phyloP scores from a whole-genome alignment of 2,888 invertebrate species.

The Mesorhabditis spiculigera region DNA sequence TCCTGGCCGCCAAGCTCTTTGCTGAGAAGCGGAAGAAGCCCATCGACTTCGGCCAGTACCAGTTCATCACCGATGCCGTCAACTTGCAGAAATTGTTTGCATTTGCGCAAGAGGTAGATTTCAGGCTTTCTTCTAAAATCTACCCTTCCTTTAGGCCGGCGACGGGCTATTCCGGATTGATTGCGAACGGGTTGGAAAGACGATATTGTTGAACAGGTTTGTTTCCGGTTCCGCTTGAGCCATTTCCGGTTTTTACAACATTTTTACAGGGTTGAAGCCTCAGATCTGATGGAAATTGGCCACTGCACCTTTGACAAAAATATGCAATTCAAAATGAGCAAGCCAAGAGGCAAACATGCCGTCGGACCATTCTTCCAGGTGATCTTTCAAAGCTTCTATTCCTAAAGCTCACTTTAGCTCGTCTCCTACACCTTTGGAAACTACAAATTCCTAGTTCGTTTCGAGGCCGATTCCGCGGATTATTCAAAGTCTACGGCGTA shows the following conservation, averaged over 20 bases:
- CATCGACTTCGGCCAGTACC: constrained; percentile 55
- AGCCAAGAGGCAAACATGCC: constrained; percentile 49
- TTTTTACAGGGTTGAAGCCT: constrained; percentile 52
- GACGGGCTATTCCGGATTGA: constrained; percentile 59
- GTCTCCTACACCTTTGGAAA: constrained; percentile 54
- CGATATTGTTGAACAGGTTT: constrained; percentile 52
- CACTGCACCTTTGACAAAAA: constrained; percentile 50
- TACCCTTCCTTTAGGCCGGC: constrained; percentile 34
- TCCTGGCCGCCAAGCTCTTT: constrained; percentile 49
- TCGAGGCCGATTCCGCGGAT: constrained; percentile 56
- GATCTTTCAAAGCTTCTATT: background rate
- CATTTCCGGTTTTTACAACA: constrained; percentile 2
- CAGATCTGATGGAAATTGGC: constrained; percentile 55
- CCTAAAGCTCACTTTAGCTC: constrained; percentile 27
- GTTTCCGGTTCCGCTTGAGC: background rate
- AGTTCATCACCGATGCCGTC: constrained; percentile 58
- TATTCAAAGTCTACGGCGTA: constrained; percentile 43
- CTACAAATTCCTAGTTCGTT: constrained; percentile 52
- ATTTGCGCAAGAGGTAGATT: constrained; percentile 44
- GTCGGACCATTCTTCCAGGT: constrained; percentile 56
- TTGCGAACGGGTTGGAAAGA: constrained; percentile 57
- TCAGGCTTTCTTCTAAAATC: constrained; percentile 6
- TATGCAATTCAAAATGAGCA: constrained; percentile 50
- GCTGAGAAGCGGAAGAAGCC: constrained; percentile 51
- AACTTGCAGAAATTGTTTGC: constrained; percentile 58